phyloP scores from a whole-genome alignment of 2,113 vertebrate species.

The Bubalus kerabau region DNA sequence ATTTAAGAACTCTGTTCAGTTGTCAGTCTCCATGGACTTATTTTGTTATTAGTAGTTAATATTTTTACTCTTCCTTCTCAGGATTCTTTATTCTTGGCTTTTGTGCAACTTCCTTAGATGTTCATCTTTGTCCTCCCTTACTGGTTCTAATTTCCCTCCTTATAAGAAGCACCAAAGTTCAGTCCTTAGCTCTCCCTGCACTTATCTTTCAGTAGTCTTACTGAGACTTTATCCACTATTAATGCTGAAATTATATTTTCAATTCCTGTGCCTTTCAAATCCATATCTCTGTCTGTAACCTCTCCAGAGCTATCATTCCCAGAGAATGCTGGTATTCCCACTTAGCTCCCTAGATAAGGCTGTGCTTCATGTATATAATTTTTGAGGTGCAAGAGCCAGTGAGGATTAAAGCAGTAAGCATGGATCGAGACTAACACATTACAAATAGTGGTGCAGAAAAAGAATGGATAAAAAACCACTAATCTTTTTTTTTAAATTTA shows the following conservation, averaged over 20 bases:
- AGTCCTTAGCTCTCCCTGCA: background rate
- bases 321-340: background rate
- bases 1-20: background rate
- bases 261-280: background rate
- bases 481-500: too few species aligned
- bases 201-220: background rate
- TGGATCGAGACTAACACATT: background rate
- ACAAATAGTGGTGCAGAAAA: background rate
- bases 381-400: background rate
- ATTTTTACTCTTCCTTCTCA: background rate
- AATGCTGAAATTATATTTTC: background rate
- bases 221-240: background rate
- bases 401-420: background rate
- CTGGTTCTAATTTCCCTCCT: background rate
- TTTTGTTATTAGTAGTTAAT: background rate
- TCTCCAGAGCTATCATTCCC: background rate
- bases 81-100: background rate
- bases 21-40: background rate
- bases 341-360: background rate
- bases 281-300: background rate
- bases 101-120: background rate
- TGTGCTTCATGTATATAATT: background rate
- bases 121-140: background rate
- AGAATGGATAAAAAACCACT: background rate
- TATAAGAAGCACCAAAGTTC: background rate